A percentile compares a stretch with the other conserved stretches of the same genome.
Evolutionary conservation across 2,797 vertebrate species (phyloP).

Genomic region (Aphelocoma californica): DNA sequence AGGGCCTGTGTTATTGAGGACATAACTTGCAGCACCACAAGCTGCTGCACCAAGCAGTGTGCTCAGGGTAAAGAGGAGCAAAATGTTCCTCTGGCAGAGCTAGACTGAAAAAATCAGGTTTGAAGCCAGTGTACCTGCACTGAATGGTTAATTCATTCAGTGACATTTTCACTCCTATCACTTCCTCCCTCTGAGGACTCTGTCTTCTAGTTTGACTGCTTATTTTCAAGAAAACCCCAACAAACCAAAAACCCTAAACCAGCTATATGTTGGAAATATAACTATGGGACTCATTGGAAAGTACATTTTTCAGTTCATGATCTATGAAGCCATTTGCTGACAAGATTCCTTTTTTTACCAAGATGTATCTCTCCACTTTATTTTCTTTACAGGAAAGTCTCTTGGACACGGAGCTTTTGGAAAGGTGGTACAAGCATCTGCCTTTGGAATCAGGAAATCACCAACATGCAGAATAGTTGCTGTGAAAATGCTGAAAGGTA

Average conservation of each 20-base stretch:
- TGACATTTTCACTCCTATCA: background rate
- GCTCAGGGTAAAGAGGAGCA: background rate
- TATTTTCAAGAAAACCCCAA: background rate
- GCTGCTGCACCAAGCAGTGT: background rate
- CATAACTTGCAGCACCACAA: background rate
- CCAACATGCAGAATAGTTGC: slow-evolving; percentile 88
- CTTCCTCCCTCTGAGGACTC: background rate
- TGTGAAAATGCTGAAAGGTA: slow-evolving; percentile 98
- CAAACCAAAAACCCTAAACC: background rate
- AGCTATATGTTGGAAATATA: background rate
- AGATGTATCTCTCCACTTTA: background rate
- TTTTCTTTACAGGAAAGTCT: slow-evolving; percentile 82
- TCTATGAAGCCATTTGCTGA: background rate
- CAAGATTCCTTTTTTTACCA: background rate
- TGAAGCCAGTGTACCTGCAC: background rate
- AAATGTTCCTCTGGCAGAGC: background rate
- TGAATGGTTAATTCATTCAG: background rate
- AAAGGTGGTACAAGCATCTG: slow-evolving; percentile 91
- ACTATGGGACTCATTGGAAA: background rate
- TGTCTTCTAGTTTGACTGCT: background rate
- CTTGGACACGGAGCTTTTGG: slow-evolving; percentile 93
- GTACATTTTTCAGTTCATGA: background rate
- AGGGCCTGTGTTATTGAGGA: background rate
- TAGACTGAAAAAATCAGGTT: background rate
- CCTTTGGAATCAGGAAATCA: slow-evolving; percentile 87